phyloP scores from a whole-genome alignment of 2,113 vertebrate species.

The Hippocampus guttulatus region DNA sequence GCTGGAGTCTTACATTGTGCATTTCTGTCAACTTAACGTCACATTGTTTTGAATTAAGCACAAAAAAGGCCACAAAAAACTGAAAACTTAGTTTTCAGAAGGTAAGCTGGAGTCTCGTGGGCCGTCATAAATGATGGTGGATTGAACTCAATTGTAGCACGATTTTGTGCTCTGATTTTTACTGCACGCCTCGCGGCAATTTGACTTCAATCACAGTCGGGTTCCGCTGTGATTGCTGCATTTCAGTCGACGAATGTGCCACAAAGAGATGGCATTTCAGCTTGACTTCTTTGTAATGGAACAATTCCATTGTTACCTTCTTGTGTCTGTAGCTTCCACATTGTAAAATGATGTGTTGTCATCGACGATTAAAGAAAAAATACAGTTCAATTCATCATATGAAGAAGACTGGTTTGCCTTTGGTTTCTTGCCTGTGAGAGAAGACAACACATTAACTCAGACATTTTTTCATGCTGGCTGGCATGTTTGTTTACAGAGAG shows the following conservation, averaged over 20 bases:
- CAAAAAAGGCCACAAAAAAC: no score
- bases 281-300: conserved; percentile 24
- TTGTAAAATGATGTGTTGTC: background rate
- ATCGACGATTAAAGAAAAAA: background rate
- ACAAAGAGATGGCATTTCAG: conserved; percentile 16
- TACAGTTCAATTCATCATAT: conserved; percentile 6
- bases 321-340: background rate
- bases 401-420: conserved; percentile 1
- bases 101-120: no score
- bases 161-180: background rate
- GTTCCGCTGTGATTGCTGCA: background rate
- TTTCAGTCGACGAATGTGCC: conserved; percentile 17
- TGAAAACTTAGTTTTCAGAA: no score
- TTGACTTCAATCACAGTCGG: no score
- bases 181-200: background rate
- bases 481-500: conserved; percentile 33
- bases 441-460: conserved; percentile 2
- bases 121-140: no score
- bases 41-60: no score
- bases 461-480: conserved; percentile 22
- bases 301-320: background rate
- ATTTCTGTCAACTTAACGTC: no score
- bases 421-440: conserved; percentile 15
- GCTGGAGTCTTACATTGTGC: no score
- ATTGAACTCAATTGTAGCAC: background rate